Conservation (phyloP, 2,888 invertebrate species). For the Hemicrepidius hirtus region DNA sequence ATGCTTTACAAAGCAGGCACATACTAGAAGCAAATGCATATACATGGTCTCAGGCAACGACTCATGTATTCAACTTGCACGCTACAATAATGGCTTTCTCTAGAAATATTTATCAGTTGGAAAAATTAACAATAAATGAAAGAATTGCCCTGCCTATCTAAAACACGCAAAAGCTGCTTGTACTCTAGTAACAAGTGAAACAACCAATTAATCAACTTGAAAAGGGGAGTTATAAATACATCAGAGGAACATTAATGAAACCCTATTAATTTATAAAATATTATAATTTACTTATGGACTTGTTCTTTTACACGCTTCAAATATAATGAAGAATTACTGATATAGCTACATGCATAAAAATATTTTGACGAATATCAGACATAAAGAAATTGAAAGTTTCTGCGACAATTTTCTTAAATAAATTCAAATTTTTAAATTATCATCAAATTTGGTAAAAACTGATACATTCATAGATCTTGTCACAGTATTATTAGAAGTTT, state of each 20-base stretch:
- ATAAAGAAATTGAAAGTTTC: too few relatives aligned
- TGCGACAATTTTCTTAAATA: too few relatives aligned
- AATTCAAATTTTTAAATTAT: too few relatives aligned
- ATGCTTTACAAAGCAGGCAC: slow-evolving; percentile 37
- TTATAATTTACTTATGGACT: too few relatives aligned
- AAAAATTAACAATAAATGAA: slow-evolving; percentile 32
- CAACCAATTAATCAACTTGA: slow-evolving; percentile 19
- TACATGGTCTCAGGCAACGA: slow-evolving; percentile 31
- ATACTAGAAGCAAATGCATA: slow-evolving; percentile 31
- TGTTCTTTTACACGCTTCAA: too few relatives aligned
- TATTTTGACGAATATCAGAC: too few relatives aligned
- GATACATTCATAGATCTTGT: too few relatives aligned
- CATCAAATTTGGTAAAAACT: too few relatives aligned
- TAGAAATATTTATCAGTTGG: slow-evolving; percentile 23
- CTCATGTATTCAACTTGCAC: slow-evolving; percentile 22
- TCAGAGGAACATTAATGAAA: neutral
- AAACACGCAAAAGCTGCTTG: slow-evolving; percentile 27
- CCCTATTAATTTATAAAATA: too few relatives aligned
- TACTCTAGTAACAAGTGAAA: slow-evolving; percentile 1
- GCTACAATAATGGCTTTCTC: slow-evolving; percentile 30
- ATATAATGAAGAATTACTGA: too few relatives aligned
- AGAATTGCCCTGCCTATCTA: slow-evolving; percentile 12
- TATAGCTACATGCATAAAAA: too few relatives aligned
- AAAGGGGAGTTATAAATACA: neutral
- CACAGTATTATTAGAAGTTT: too few relatives aligned